A percentile compares a stretch with the other conserved stretches of the same genome.
Conservation (phyloP, 2,888 invertebrate genomes). For the Cylloceria caligata region DNA sequence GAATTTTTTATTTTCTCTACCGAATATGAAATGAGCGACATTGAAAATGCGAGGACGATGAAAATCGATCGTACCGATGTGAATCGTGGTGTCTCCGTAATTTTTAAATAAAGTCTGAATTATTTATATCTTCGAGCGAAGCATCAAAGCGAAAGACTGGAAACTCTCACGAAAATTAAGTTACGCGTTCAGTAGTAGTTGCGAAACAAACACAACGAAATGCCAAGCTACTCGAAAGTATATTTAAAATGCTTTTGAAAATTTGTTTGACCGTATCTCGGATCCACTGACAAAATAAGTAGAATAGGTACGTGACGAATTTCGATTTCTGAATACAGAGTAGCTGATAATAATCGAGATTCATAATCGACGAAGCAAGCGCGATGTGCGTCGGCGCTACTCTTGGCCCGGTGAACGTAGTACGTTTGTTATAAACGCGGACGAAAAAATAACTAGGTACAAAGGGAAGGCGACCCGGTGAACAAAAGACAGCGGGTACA, state of each 20-base stretch:
- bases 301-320: constrained; percentile 13
- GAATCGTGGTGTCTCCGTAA: too few relatives aligned
- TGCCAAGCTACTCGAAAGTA: background rate
- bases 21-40: too few relatives aligned
- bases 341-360: constrained; percentile 20
- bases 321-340: constrained; percentile 8
- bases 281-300: background rate
- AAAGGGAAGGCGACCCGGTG: constrained; percentile 12
- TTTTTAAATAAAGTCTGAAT: too few relatives aligned
- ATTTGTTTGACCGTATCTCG: background rate
- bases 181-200: too few relatives aligned
- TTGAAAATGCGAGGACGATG: too few relatives aligned
- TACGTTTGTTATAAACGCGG: background rate
- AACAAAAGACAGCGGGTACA: constrained; percentile 31
- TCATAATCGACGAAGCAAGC: background rate
- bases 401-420: background rate
- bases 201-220: too few relatives aligned
- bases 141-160: too few relatives aligned
- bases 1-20: too few relatives aligned
- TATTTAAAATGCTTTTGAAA: background rate
- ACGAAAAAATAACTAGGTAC: constrained; percentile 2
- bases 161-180: too few relatives aligned
- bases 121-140: too few relatives aligned
- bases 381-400: background rate
- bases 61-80: too few relatives aligned